Conservation (phyloP, 2,888 invertebrate species). For the Cataglyphis albicans region DNA sequence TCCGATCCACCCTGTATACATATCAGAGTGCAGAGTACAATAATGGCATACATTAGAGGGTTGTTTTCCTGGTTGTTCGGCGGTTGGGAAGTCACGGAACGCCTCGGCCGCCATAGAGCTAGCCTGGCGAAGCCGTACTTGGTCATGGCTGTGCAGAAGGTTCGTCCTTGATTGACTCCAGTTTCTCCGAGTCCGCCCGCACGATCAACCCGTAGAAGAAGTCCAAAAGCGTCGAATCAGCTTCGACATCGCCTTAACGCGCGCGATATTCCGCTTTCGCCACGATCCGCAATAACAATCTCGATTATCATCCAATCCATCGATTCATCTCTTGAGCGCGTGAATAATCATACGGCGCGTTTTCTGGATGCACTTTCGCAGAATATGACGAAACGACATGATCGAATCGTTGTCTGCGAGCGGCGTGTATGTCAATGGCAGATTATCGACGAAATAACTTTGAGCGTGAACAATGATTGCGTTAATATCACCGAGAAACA, state of each 20-base stretch:
- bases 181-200: slow-evolving; percentile 25
- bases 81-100: slow-evolving; percentile 82
- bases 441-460: slow-evolving; percentile 5
- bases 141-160: slow-evolving; percentile 78
- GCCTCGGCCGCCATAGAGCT: slow-evolving; percentile 83
- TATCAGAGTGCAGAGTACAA: slow-evolving; percentile 47
- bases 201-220: slow-evolving; percentile 59
- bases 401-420: slow-evolving; percentile 51
- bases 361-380: slow-evolving; percentile 79
- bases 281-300: not conserved
- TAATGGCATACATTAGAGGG: slow-evolving; percentile 84
- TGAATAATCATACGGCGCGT: slow-evolving; percentile 76
- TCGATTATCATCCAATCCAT: not conserved
- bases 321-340: slow-evolving; percentile 73
- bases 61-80: slow-evolving; percentile 85
- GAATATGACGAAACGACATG: slow-evolving; percentile 79
- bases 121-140: slow-evolving; percentile 84
- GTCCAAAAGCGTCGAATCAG: slow-evolving; percentile 17
- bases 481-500: slow-evolving; percentile 3
- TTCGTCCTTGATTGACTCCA: slow-evolving; percentile 38
- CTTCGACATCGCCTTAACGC: slow-evolving; percentile 15
- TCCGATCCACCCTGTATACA: slow-evolving; percentile 16
- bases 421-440: not conserved
- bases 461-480: slow-evolving; percentile 26
- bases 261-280: slow-evolving; percentile 5